phyloP scores from a whole-genome alignment of 1,140 invertebrate species.

The Chironomus tepperi region DNA sequence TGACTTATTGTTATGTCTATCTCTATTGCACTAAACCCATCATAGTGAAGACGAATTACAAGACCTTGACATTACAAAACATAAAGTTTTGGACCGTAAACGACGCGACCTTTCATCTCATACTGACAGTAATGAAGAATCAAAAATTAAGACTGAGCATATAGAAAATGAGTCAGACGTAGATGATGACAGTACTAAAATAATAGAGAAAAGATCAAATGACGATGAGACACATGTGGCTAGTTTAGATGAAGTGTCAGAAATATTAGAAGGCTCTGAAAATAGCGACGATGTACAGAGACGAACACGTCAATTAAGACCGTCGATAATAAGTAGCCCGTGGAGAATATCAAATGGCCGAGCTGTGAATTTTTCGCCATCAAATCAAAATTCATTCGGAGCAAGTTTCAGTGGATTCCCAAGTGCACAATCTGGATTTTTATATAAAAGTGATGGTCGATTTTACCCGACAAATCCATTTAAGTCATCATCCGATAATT shows the following conservation, averaged over 20 bases:
- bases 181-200: background rate
- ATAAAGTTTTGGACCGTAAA: conserved; percentile 24
- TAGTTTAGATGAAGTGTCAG: background rate
- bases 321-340: background rate
- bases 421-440: background rate
- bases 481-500: background rate
- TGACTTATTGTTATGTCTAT: conserved; percentile 13
- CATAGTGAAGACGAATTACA: conserved; percentile 22
- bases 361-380: background rate
- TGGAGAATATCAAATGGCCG: conserved; percentile 24
- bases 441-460: conserved; percentile 13
- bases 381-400: conserved; percentile 1
- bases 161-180: background rate
- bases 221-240: background rate
- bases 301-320: conserved; percentile 23
- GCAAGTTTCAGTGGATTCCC: background rate
- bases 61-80: conserved; percentile 22
- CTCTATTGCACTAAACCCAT: background rate
- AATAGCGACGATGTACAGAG: conserved; percentile 16
- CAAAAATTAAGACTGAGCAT: conserved; percentile 10
- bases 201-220: conserved; percentile 12
- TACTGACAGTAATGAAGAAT: conserved; percentile 25
- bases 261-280: background rate
- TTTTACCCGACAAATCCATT: background rate
- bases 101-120: conserved; percentile 20